Evolutionary conservation across 2,797 vertebrate genomes (phyloP).

Genomic region (Manis pentadactyla): DNA sequence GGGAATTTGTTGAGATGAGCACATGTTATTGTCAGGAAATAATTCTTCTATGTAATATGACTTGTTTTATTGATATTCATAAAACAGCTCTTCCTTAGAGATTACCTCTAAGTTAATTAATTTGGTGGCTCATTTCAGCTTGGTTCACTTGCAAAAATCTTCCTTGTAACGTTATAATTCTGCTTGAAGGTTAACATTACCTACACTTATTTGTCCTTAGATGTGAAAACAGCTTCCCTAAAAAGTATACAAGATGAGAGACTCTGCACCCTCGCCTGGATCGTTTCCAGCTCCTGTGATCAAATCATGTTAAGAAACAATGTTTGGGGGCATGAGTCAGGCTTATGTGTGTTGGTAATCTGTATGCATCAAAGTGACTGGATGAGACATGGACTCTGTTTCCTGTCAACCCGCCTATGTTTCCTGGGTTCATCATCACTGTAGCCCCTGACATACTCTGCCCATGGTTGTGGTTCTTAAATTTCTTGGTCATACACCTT

Average conservation of each 20-base stretch:
- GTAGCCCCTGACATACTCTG: background rate
- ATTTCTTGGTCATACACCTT: background rate
- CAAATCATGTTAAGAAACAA: background rate
- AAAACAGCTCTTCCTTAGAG: background rate
- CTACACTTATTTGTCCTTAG: background rate
- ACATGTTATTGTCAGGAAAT: background rate
- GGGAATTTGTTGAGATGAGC: background rate
- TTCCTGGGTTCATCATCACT: background rate
- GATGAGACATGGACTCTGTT: background rate
- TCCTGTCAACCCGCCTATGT: background rate
- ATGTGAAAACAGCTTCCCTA: background rate
- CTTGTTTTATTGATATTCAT: background rate
- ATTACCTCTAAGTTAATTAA: background rate
- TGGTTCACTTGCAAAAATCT: background rate
- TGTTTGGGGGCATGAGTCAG: background rate
- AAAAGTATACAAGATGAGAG: background rate
- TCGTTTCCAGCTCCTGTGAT: background rate
- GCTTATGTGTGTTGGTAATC: background rate
- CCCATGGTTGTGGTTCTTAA: background rate
- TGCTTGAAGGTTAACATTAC: background rate
- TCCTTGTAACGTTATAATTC: background rate
- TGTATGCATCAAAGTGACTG: background rate
- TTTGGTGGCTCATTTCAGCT: background rate
- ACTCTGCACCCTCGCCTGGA: accelerated
- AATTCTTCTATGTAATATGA: background rate